Evolutionary conservation across 2,113 vertebrate genomes (phyloP), one percentile per base, ranked within the genome.

Genomic region (Glaucomys volans): DNA sequence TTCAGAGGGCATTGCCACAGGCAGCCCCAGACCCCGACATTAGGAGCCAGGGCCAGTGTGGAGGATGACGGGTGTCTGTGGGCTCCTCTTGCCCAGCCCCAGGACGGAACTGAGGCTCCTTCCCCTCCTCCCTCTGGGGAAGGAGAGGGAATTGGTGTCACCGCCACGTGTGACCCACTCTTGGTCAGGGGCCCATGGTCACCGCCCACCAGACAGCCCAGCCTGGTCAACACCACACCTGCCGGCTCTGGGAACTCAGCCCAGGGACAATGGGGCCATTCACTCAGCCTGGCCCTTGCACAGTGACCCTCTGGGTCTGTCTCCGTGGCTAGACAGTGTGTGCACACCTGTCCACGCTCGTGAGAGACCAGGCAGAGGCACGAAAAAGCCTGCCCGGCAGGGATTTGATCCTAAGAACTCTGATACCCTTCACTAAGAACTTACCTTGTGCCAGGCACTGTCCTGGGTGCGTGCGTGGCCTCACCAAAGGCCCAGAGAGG

Each of bases 231-330:
- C 94, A 95, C 96, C 0, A 16, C 64, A 95, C 79, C 44, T 94
- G 92, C 91, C 17, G 28, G 47, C 83, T 96, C 93, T 77, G 87
- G 84, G 82, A 96, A 92, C 59, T 91, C 86, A 47, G 80, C 71
- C 69, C 37, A 2, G 52, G 28, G 1, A 98, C 97, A 98, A 95
- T 54, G 95, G 90, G 76, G 59, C 86, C 95, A 97, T 98, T 98
- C 96, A 97, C 94, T 35, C 54, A n/a, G 86, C 67, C 1, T 80
- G 4, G 47, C 24, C 67, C 18, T 87, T 9, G 79, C 77, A 90
- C 50, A 12, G 92, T 91, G 87, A 79, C 62, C 83, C 80, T 88
- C 94, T 98, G 89, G 86, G 88, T 95, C 92, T 66, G 18, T 91
- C 37, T 85, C 11, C 0, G 1, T 79, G 87, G 81, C 72, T 79